Conservation (phyloP, 2,113 vertebrate species). For the Polyodon spathula region DNA sequence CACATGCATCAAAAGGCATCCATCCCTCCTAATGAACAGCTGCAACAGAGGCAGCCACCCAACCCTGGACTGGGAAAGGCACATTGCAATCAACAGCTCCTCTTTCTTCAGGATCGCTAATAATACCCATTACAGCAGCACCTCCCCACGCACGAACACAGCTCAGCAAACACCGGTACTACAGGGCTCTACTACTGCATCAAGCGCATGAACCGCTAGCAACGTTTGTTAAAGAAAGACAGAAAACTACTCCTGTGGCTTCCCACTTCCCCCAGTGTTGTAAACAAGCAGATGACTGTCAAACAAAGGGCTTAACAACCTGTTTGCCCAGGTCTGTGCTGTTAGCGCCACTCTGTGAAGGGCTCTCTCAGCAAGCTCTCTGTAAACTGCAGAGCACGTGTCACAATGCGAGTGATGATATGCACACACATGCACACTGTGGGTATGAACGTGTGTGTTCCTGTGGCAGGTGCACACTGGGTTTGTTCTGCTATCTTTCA, state of each 20-base stretch:
- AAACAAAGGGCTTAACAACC: neutral
- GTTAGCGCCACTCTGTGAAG: neutral
- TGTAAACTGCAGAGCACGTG: neutral
- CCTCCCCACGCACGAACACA: neutral
- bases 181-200: neutral
- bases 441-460: no score
- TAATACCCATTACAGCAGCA: neutral
- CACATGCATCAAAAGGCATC: constrained; percentile 39
- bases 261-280: no score
- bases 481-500: neutral
- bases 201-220: no score
- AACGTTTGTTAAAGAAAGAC: no score
- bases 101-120: no score
- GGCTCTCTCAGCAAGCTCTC: neutral
- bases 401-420: neutral
- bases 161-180: neutral
- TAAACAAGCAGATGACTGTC: neutral
- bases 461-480: neutral
- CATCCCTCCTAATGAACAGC: constrained; percentile 41
- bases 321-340: neutral
- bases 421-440: neutral
- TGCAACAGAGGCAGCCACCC: constrained; percentile 39
- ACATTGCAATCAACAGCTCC: no score
- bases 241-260: no score
- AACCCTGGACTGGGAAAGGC: constrained; percentile 13